phyloP scores from a whole-genome alignment of 2,888 invertebrate genomes.

The Lissocephala sabroskyi region DNA sequence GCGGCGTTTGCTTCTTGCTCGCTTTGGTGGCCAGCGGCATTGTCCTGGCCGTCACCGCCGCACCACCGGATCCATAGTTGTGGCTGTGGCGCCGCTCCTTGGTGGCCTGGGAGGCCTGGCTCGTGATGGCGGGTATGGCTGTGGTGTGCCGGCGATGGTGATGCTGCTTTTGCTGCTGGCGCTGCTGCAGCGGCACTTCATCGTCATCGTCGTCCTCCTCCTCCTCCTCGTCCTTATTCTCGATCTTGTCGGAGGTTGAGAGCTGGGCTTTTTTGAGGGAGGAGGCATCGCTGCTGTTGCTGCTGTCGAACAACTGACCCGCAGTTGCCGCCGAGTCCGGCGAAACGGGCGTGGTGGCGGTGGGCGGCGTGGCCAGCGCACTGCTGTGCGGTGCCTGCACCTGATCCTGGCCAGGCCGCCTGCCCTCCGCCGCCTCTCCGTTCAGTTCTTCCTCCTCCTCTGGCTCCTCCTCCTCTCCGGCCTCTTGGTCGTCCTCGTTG shows the following conservation, averaged over 20 bases:
- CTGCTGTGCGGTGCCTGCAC: conserved; percentile 56
- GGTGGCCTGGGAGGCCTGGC: not conserved
- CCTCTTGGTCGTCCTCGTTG: conserved; percentile 5
- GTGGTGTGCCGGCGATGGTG: conserved; percentile 1
- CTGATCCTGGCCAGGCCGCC: conserved; percentile 5
- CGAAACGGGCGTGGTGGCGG: conserved; percentile 64
- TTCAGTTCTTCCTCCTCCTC: conserved; percentile 8
- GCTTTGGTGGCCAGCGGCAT: conserved; percentile 58
- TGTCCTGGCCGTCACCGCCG: conserved; percentile 7
- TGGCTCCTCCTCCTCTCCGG: conserved; percentile 14
- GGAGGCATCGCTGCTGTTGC: conserved; percentile 67
- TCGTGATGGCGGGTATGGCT: not conserved
- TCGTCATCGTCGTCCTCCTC: conserved; percentile 27
- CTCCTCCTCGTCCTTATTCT: conserved; percentile 22
- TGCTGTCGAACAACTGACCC: conserved; percentile 68
- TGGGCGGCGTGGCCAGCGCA: conserved; percentile 50
- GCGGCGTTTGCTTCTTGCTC: conserved; percentile 66
- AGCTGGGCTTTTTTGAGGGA: conserved; percentile 67
- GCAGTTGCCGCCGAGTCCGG: conserved; percentile 67
- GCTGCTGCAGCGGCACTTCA: conserved; percentile 41
- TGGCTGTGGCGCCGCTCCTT: conserved; percentile 6
- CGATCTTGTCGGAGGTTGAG: conserved; percentile 62
- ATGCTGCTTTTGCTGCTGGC: conserved; percentile 23
- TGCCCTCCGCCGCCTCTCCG: too few relatives aligned
- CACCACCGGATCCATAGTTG: conserved; percentile 1